Evolutionary conservation across 2,888 invertebrate genomes (phyloP).

Genomic region (Pantelozetes paolii): DNA sequence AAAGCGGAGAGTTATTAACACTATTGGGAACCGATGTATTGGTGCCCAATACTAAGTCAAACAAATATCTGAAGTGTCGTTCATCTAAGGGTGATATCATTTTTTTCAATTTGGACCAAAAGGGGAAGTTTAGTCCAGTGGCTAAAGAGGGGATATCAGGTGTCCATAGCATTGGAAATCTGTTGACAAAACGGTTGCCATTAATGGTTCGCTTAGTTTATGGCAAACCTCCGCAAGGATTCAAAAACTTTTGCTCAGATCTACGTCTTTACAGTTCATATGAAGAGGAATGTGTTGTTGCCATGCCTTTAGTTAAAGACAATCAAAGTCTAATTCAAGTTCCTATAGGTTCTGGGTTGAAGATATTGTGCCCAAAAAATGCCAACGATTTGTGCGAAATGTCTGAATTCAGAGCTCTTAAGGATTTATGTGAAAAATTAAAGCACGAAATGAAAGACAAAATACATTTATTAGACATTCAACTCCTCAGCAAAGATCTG

Average conservation of each 20-base stretch:
- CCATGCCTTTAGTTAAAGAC: slow-evolving; percentile 74
- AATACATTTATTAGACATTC: slow-evolving; percentile 16
- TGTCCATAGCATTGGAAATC: slow-evolving; percentile 82
- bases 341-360: slow-evolving; percentile 77
- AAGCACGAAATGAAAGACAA: neutral
- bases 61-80: neutral
- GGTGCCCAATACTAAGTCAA: slow-evolving; percentile 45
- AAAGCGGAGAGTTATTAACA: slow-evolving; percentile 77
- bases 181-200: slow-evolving; percentile 82
- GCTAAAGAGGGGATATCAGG: slow-evolving; percentile 91
- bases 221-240: slow-evolving; percentile 71
- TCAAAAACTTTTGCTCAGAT: slow-evolving; percentile 67
- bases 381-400: slow-evolving; percentile 41
- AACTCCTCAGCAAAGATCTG: neutral
- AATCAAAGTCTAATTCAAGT: slow-evolving; percentile 67
- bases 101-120: slow-evolving; percentile 75
- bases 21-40: slow-evolving; percentile 65
- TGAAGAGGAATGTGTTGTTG: slow-evolving; percentile 65
- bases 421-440: neutral
- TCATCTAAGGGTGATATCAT: slow-evolving; percentile 61
- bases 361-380: slow-evolving; percentile 74
- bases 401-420: neutral
- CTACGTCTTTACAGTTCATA: slow-evolving; percentile 74
- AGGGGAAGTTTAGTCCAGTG: slow-evolving; percentile 84
- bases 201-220: slow-evolving; percentile 86